These are phyloP conservation scores for Diorhabda elongata DNA, from an alignment of 1,140 invertebrate species.

Conservation along the genomic window DNA sequence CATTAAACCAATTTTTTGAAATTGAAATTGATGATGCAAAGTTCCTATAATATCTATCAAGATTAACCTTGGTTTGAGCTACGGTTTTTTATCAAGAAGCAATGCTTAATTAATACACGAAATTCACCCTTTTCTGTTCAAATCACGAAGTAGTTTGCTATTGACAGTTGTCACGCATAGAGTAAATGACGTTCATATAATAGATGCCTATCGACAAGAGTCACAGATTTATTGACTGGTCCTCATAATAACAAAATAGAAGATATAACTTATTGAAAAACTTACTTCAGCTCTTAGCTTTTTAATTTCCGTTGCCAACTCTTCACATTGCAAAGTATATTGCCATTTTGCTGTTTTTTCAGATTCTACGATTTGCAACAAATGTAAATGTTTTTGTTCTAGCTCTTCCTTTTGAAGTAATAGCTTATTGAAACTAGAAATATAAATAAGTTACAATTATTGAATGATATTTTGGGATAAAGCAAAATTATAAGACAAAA, in stretches of 20 bases:
- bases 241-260: not conserved
- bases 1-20: not conserved
- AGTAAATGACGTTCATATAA: not conserved
- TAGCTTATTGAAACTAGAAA: conserved; percentile 84
- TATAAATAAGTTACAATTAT: not conserved
- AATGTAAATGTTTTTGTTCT: conserved; percentile 88
- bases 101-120: too few relatives aligned
- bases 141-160: not conserved
- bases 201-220: not conserved
- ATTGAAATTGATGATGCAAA: not conserved
- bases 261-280: not conserved
- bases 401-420: conserved; percentile 87
- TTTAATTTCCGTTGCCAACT: conserved; percentile 82
- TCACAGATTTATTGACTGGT: not conserved
- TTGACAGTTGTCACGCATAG: not conserved
- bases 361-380: conserved; percentile 88
- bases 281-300: conserved; percentile 82
- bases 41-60: not conserved
- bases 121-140: not conserved
- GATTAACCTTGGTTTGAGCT: not conserved
- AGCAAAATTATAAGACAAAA: not conserved
- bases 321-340: conserved; percentile 89
- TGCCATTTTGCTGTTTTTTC: conserved; percentile 92
- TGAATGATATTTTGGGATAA: not conserved
- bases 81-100: not conserved